phyloP scores from a whole-genome alignment of 1,140 invertebrate genomes.

The Sesamia nonagrioides region DNA sequence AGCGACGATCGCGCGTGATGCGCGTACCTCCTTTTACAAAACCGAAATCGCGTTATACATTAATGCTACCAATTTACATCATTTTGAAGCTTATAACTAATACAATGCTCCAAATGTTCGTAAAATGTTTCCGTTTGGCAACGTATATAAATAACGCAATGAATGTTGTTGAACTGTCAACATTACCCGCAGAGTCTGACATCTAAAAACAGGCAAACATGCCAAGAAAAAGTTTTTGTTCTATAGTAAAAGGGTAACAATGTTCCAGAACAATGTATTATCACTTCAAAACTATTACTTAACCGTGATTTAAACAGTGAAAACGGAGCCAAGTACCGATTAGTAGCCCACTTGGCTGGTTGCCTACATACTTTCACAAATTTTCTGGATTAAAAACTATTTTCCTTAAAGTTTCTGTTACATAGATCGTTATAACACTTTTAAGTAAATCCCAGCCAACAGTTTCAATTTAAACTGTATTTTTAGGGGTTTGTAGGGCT shows the following conservation, averaged over 20 bases:
- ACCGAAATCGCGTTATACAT: too few species aligned
- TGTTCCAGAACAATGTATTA: constrained; percentile 1
- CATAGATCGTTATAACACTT: background rate
- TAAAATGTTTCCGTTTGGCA: too few species aligned
- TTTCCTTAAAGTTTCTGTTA: constrained; percentile 9
- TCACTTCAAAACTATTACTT: constrained; percentile 1
- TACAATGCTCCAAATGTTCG: too few species aligned
- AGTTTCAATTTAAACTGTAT: background rate
- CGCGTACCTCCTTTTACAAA: too few species aligned
- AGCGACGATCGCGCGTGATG: too few species aligned
- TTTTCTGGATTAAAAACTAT: constrained; percentile 7
- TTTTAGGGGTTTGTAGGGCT: background rate
- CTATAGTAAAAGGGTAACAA: background rate
- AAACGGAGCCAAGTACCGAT: constrained; percentile 18
- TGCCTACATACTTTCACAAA: background rate
- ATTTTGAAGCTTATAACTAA: too few species aligned
- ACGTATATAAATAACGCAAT: too few species aligned
- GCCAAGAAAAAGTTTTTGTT: background rate
- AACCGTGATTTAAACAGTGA: constrained; percentile 2
- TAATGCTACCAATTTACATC: too few species aligned
- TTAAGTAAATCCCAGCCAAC: background rate
- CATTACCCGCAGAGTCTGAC: too few species aligned
- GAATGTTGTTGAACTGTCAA: too few species aligned
- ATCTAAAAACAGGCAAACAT: background rate
- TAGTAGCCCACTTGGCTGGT: background rate